phyloP scores from a whole-genome alignment of 2,113 vertebrate species.

The Crotophaga sulcirostris region DNA sequence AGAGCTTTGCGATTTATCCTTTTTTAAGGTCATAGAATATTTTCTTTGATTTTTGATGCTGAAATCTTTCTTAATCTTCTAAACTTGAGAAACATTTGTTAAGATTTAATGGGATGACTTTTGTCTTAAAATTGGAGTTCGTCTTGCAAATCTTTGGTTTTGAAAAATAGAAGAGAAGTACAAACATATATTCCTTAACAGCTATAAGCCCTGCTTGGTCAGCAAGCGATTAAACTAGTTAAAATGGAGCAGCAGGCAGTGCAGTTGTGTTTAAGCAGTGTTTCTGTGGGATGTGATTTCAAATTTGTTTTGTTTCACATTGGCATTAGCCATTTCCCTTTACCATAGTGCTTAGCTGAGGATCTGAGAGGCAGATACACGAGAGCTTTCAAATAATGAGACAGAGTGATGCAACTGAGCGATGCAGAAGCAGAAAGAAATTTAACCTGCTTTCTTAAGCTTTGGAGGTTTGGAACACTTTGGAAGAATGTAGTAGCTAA shows the following conservation, averaged over 20 bases:
- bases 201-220: constrained; percentile 37
- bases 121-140: constrained; percentile 81
- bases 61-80: constrained; percentile 90
- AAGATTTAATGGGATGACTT: constrained; percentile 82
- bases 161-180: constrained; percentile 28
- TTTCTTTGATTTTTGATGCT: constrained; percentile 93
- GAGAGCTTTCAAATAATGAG: constrained; percentile 62
- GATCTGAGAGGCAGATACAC: constrained; percentile 67
- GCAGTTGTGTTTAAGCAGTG: not conserved
- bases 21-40: constrained; percentile 85
- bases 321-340: constrained; percentile 59
- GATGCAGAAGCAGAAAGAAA: constrained; percentile 60
- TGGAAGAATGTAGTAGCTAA: constrained; percentile 67
- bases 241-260: constrained; percentile 20
- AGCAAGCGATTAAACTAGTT: constrained; percentile 42
- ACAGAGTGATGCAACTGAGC: constrained; percentile 57
- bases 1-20: constrained; percentile 80
- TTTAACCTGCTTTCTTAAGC: constrained; percentile 48
- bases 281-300: not conserved
- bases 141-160: constrained; percentile 72
- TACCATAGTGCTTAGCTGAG: constrained; percentile 40
- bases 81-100: constrained; percentile 86
- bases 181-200: not conserved
- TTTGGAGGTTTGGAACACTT: constrained; percentile 44
- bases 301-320: constrained; percentile 59